Percentiles rank a stretch among this genome's conserved stretches.
Evolutionary conservation across 2,888 invertebrate genomes (phyloP).

Genomic region (Cantharis lateralis): DNA sequence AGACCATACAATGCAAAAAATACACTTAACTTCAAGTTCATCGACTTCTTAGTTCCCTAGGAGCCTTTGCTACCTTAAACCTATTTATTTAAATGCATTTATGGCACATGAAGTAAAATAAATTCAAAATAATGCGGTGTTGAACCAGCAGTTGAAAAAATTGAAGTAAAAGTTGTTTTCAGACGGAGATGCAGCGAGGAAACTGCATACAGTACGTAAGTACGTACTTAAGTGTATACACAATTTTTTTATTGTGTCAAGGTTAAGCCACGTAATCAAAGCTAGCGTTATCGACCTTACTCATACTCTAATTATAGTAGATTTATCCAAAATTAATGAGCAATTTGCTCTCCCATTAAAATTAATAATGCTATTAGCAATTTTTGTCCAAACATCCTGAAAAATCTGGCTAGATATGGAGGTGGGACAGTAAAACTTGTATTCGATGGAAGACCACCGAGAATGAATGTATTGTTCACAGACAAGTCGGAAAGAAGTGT

Average conservation of each 20-base stretch:
- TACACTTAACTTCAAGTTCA: background rate
- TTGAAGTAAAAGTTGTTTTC: background rate
- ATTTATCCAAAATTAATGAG: background rate
- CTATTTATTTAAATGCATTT: background rate
- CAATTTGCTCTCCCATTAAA: background rate
- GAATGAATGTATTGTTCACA: background rate
- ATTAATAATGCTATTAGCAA: background rate
- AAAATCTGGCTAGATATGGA: background rate
- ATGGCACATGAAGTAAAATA: no score
- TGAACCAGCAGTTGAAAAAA: background rate
- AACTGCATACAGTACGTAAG: background rate
- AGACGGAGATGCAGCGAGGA: background rate
- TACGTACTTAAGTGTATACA: background rate
- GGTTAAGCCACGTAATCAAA: background rate
- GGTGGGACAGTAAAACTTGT: background rate
- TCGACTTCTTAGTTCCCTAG: background rate
- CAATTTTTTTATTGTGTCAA: background rate
- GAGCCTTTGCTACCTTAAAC: background rate
- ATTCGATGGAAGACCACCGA: background rate
- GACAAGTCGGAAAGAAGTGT: background rate
- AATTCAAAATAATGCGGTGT: no score
- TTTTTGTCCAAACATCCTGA: background rate
- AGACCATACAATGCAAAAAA: background rate
- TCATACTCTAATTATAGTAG: background rate
- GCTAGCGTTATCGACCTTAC: background rate